These are phyloP conservation scores for Tipula helvola DNA, from an alignment of 2,888 invertebrate genomes.

Conservation along the genomic window DNA sequence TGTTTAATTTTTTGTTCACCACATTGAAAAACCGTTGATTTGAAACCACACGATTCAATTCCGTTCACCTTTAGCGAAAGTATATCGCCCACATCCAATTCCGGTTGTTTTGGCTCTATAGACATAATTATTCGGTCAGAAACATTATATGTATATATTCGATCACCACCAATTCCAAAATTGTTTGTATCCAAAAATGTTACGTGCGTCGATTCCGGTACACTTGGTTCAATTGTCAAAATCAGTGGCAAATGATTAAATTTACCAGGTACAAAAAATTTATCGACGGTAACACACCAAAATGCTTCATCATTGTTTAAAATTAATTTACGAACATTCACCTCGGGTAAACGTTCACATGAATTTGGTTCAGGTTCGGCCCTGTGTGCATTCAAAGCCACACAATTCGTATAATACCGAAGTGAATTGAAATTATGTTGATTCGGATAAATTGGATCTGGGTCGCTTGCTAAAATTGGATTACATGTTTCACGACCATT, in stretches of 20 bases:
- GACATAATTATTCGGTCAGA: background rate
- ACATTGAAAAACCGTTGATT: background rate
- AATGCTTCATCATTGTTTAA: background rate
- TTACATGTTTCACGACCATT: background rate
- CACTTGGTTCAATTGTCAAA: background rate
- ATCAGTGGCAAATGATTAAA: background rate
- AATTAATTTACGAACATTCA: background rate
- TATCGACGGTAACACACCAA: background rate
- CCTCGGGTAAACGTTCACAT: background rate
- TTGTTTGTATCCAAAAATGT: background rate
- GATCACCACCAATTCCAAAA: background rate
- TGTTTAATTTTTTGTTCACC: background rate
- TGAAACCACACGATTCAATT: background rate
- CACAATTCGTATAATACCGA: background rate
- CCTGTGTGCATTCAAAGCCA: background rate
- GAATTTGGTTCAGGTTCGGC: background rate
- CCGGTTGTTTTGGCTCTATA: background rate
- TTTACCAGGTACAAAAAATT: background rate
- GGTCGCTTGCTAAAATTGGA: background rate
- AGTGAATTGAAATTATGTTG: background rate
- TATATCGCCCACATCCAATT: background rate
- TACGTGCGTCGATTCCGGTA: background rate
- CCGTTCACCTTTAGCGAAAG: background rate
- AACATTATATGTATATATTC: background rate
- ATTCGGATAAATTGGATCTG: background rate